Evolutionary conservation across 2,888 invertebrate genomes (phyloP).

Genomic region (Caenorhabditis virilis): DNA sequence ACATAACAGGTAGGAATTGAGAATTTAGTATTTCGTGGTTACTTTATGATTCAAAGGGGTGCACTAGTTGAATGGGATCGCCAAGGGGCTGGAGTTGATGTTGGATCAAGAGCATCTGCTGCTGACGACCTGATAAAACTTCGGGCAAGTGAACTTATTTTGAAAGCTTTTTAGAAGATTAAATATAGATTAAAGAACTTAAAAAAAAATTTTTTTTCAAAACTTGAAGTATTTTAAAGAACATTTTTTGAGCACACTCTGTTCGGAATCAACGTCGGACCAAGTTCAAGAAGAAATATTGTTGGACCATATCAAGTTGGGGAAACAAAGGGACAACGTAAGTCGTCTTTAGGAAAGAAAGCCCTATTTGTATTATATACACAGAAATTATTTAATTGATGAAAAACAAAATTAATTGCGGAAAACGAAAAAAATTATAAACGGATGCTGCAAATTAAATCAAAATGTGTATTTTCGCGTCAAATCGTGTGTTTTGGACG

Average conservation of each 20-base stretch:
- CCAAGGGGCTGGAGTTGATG: constrained; percentile 52
- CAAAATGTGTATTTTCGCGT: too few species aligned
- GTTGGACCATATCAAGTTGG: constrained; percentile 42
- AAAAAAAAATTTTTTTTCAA: too few species aligned
- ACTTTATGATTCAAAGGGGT: constrained; percentile 29
- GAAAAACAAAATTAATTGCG: too few species aligned
- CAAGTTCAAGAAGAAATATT: constrained; percentile 30
- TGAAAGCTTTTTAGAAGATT: not conserved
- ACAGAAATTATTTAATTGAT: too few species aligned
- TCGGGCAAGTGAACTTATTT: constrained; percentile 10
- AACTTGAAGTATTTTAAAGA: not conserved
- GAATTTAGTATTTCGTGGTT: too few species aligned
- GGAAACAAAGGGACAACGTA: constrained; percentile 38
- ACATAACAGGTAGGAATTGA: constrained; percentile 44
- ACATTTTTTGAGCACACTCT: constrained; percentile 24
- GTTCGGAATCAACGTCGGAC: constrained; percentile 47
- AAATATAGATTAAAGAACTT: too few species aligned
- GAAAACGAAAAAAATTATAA: too few species aligned
- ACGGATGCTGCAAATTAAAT: too few species aligned
- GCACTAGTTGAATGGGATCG: constrained; percentile 52
- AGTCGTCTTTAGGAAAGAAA: too few species aligned
- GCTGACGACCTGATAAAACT: constrained; percentile 49
- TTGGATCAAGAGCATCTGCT: constrained; percentile 50
- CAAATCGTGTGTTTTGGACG: too few species aligned
- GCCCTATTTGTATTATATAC: too few species aligned